Base-by-base conservation (phyloP, 2,888 invertebrate genomes). In the Atethmia centrago region DNA sequence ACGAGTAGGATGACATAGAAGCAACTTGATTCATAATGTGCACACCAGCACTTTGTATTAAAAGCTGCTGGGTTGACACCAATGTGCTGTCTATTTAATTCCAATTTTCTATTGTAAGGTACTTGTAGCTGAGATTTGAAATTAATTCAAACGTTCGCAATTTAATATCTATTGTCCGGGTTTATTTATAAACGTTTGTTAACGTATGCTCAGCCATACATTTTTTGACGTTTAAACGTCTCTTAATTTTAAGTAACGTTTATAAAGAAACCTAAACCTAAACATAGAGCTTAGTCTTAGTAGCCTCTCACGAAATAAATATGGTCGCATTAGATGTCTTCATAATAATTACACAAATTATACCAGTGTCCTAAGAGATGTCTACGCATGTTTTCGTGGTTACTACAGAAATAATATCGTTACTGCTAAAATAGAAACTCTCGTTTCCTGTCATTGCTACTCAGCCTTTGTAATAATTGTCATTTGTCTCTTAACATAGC, bases 321-420 rank as follows among this genome's bases (percentile, higher is more conserved):
- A 42, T 10, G 9, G 28, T 19, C 36, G 36, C 7, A 28, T 31
- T 45, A 19, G 45, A n/a, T 25, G 16, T 61, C 45, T 61, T 45
- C n/a, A 8, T 61, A 31, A n/a, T 31, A 59, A n/a, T 12, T 31
- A 19, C 67, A 61, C 8, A 45, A 67, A 61, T 25, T 47, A 25
- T 36, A 67, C 19, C 21, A 3, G 10, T n/a, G 16, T 28, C 16
- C 28, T 67, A 42, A 28, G 56, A 16, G 28, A 42, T 16, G 16
- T 28, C 7, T 67, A n/a, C 19, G 7, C 12, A 59, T 67, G n/a
- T 45, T 42, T 31, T n/a, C 16, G 16, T 51, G 28, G 9, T 53
- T 31, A 31, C 45, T 47, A 21, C 14, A 62, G 36, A 70, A 31
- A 65, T 42, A 21, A 51, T 51, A 53, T 53, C 65, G 28, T 53